Evolutionary conservation across 92 coral and sea anemone species (phyloP).

Genomic region (Palythoa caribaeorum): DNA sequence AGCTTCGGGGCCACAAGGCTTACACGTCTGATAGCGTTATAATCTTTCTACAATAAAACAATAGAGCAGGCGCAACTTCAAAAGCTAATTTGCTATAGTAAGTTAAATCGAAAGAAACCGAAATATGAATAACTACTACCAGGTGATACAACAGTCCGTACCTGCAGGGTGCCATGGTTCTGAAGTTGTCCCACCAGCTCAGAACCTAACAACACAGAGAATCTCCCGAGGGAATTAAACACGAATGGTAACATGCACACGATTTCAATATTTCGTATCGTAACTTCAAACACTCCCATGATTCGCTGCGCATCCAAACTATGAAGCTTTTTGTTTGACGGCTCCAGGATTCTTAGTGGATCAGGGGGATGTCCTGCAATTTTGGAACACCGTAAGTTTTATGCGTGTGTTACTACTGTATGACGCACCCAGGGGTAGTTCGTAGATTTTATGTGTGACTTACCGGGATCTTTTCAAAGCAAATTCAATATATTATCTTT

Average conservation of each 20-base stretch:
- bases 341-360: conserved; percentile 87
- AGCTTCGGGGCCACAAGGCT: background rate
- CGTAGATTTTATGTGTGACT: too few relatives aligned
- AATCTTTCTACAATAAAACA: background rate
- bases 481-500: too few relatives aligned
- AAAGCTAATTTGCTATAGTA: too few relatives aligned
- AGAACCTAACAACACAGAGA: conserved; percentile 74
- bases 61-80: too few relatives aligned
- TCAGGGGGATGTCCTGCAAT: conserved; percentile 54
- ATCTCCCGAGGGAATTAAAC: conserved; percentile 67
- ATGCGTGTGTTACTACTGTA: too few relatives aligned
- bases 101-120: too few relatives aligned
- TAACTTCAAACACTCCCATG: conserved; percentile 83
- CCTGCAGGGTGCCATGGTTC: conserved; percentile 50
- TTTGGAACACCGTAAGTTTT: too few relatives aligned
- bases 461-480: too few relatives aligned
- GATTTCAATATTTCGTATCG: conserved; percentile 78
- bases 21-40: background rate
- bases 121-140: too few relatives aligned
- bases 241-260: conserved; percentile 72
- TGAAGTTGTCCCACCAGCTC: conserved; percentile 69
- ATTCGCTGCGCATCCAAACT: conserved; percentile 88
- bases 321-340: conserved; percentile 75
- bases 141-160: background rate
- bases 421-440: too few relatives aligned